Evolutionary conservation across 1,140 invertebrate genomes (phyloP).

Genomic region (Drosophila persimilis): DNA sequence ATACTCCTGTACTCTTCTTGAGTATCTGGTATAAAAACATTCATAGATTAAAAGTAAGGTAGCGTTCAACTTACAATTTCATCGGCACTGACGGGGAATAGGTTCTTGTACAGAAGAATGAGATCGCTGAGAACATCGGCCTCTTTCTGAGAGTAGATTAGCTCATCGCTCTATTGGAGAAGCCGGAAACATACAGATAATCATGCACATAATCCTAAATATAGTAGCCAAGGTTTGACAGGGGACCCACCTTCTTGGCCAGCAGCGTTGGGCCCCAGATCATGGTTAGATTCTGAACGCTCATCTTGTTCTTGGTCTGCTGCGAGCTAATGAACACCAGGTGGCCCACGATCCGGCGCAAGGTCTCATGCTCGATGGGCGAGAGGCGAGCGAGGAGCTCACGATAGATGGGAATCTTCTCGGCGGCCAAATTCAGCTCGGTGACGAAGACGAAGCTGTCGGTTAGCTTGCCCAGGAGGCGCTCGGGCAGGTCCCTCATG

Average conservation of each 20-base stretch:
- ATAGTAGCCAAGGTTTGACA: background rate
- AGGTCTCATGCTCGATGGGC: conserved; percentile 88
- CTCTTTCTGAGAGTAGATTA: conserved; percentile 86
- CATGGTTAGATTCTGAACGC: conserved; percentile 90
- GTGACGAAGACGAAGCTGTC: conserved; percentile 82
- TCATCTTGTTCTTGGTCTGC: conserved; percentile 90
- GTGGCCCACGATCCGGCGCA: conserved; percentile 90
- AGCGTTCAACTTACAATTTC: conserved; percentile 73
- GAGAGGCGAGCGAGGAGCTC: conserved; percentile 87
- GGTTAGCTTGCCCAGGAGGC: conserved; percentile 85
- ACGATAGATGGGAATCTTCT: conserved; percentile 85
- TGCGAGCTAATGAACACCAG: conserved; percentile 91
- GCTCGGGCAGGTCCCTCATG: conserved; percentile 90
- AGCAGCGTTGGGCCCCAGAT: conserved; percentile 93
- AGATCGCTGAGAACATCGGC: conserved; percentile 88
- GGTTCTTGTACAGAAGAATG: conserved; percentile 85
- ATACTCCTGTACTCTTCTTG: too few species aligned
- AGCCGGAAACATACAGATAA: background rate
- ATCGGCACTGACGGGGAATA: conserved; percentile 84
- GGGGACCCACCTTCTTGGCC: conserved; percentile 85
- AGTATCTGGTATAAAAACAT: too few species aligned
- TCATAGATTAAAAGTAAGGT: too few species aligned
- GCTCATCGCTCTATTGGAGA: conserved; percentile 58
- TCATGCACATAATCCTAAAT: too few species aligned
- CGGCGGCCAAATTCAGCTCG: conserved; percentile 84